phyloP scores from a whole-genome alignment of 2,113 vertebrate species.

The Oncorhynchus gorbuscha region DNA sequence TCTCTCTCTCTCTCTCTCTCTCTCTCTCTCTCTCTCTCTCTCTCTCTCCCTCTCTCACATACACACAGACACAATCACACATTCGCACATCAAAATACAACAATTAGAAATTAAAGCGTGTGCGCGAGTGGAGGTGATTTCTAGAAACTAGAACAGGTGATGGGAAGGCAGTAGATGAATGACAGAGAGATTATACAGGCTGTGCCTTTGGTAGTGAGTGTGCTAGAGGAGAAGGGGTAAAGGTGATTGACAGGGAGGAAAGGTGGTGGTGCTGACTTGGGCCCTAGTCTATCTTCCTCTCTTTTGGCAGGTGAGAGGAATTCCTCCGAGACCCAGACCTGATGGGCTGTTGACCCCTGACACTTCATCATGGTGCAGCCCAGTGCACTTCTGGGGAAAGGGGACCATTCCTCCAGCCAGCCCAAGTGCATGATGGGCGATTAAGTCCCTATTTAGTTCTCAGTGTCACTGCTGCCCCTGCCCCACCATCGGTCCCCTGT shows the following conservation, averaged over 20 bases:
- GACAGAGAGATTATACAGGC: slow-evolving; percentile 7
- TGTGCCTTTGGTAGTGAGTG: neutral
- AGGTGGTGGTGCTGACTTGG: slow-evolving; percentile 19
- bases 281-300: slow-evolving; percentile 25
- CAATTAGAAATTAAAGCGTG: neutral
- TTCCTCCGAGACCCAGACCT: slow-evolving; percentile 42
- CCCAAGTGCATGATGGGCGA: slow-evolving; percentile 55
- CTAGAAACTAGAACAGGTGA: slow-evolving; percentile 1
- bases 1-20: too few relatives aligned
- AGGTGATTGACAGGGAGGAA: neutral
- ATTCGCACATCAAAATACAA: neutral
- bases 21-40: too few relatives aligned
- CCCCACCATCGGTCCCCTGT: slow-evolving; percentile 70
- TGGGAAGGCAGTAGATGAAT: neutral
- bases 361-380: slow-evolving; percentile 38
- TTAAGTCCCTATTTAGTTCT: slow-evolving; percentile 56
- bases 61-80: neutral
- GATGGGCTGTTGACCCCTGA: slow-evolving; percentile 45
- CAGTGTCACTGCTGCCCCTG: slow-evolving; percentile 56
- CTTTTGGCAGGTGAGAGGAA: slow-evolving; percentile 38
- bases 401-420: slow-evolving; percentile 44
- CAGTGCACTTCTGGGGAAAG: slow-evolving; percentile 44
- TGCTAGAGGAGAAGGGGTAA: slow-evolving; percentile 5
- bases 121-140: neutral
- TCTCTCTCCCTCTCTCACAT: neutral